Evolutionary conservation across 2,888 invertebrate genomes (phyloP), one percentile per base, ranked within the genome.

Genomic region (Pandemis cinnamomeana): DNA sequence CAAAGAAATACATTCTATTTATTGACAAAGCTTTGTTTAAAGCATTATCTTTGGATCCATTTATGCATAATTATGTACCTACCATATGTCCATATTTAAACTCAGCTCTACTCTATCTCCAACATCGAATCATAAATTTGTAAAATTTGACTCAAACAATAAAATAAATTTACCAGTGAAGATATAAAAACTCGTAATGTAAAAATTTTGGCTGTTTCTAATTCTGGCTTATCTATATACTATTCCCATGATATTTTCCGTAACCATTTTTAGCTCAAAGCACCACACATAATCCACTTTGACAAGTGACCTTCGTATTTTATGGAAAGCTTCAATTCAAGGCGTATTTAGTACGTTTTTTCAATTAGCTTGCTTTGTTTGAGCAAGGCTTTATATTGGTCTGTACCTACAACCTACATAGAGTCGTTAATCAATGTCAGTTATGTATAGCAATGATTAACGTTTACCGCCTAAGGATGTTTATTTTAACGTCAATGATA

Each of bases 341-440:
- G 27, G 27, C 51, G 15, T 63, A 36, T 27, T 67, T 51, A 55
- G 46, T 46, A 27, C 53, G 5, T 41, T 48, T 20, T 68, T 70
- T 75, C 75, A 75, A 72, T 70, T 72, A 67, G 55, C 51, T 48
- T 60, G 41, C 46, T 66, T 72, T 61, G 69, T 64, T 61, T 55
- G 72, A 44, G 42, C 48, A 66, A 72, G 61, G 73, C 53, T 61
- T 11, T 60, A 48, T 64, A 71, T 53, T 68, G 68, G 48, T 67
- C 55, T 46, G 48, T 15, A 20, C 20, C 20, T 20, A 20, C 20
- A 20, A 20, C 20, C 20, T 20, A 11, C 41, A 20, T 41, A 20
- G 15, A 67, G 58, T 71, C 70, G 66, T 74, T 67, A 67, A 48
- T 74, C 66, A 61, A 20, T 67, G 70, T 71, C 74, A 71, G 55